These are phyloP conservation scores for Sycophaga agraensis DNA, from an alignment of 1,140 invertebrate species.

Conservation along the genomic window DNA sequence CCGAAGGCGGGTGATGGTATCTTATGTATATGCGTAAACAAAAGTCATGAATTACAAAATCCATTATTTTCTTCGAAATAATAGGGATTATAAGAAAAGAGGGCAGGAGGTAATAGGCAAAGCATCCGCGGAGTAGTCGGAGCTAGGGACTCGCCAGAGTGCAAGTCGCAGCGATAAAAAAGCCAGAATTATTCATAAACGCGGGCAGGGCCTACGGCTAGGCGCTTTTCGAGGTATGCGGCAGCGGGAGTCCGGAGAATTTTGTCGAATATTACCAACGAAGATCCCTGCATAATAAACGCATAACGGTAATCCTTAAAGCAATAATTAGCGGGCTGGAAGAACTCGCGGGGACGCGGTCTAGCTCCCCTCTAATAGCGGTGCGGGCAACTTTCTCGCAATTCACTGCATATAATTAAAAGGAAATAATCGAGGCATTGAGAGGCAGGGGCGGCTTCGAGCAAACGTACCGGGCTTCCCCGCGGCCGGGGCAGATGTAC, in stretches of 20 bases:
- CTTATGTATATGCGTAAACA: too few species aligned
- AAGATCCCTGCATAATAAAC: slow-evolving; percentile 54
- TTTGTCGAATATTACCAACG: slow-evolving; percentile 49
- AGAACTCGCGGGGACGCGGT: slow-evolving; percentile 23
- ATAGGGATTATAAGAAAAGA: neutral
- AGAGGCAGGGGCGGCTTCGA: neutral
- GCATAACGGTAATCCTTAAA: slow-evolving; percentile 58
- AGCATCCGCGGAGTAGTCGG: too few species aligned
- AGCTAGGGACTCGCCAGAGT: too few species aligned
- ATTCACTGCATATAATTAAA: slow-evolving; percentile 34
- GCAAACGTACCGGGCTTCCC: neutral
- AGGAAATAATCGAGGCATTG: slow-evolving; percentile 39
- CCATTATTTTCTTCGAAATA: too few species aligned
- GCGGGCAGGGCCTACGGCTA: neutral
- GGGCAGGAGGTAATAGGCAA: too few species aligned
- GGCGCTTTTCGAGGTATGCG: slow-evolving; percentile 1
- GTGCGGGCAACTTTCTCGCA: slow-evolving; percentile 19
- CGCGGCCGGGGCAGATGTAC: neutral
- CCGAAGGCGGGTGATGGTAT: too few species aligned
- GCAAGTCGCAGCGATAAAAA: slow-evolving; percentile 24
- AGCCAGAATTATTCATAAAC: slow-evolving; percentile 53
- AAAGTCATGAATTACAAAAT: too few species aligned
- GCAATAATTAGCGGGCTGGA: slow-evolving; percentile 55
- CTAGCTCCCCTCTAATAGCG: neutral
- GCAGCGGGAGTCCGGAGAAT: slow-evolving; percentile 37